Evolutionary conservation across 23 tunicate genomes (phyloP).

Genomic region (Ascidia mentula): DNA sequence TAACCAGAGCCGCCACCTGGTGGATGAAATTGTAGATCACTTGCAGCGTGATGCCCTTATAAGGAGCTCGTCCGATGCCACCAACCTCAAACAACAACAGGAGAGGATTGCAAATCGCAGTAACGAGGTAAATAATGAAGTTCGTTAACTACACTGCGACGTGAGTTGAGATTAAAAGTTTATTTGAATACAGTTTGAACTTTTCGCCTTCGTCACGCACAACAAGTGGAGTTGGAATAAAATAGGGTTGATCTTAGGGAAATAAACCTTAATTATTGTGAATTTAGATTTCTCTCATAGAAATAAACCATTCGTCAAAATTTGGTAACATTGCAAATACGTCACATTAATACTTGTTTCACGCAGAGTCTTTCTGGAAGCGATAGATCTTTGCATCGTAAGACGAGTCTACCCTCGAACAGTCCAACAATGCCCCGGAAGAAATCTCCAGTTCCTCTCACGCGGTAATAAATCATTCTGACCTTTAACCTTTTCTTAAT

Average conservation of each 20-base stretch:
- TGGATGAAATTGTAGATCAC: conserved; percentile 67
- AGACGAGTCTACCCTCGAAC: conserved; percentile 36
- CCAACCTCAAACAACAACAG: conserved; percentile 18
- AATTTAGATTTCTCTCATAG: too few relatives aligned
- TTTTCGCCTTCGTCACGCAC: too few relatives aligned
- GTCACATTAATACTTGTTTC: background rate
- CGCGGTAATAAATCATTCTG: background rate
- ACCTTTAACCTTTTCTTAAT: too few relatives aligned
- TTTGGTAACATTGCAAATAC: too few relatives aligned
- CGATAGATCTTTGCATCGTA: conserved; percentile 14
- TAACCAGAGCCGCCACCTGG: conserved; percentile 57
- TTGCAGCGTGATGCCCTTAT: conserved; percentile 41
- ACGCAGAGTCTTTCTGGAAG: background rate
- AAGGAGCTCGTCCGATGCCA: conserved; percentile 57
- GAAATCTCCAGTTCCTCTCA: background rate
- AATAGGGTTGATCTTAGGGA: too few relatives aligned
- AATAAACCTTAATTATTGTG: too few relatives aligned
- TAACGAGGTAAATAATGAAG: background rate
- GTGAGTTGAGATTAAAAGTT: too few relatives aligned
- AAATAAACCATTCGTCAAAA: too few relatives aligned
- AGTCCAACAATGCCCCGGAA: conserved; percentile 16
- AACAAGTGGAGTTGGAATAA: too few relatives aligned
- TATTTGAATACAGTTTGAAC: too few relatives aligned
- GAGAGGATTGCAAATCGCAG: background rate
- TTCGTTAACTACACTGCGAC: too few relatives aligned